phyloP scores from a whole-genome alignment of 2,113 vertebrate genomes.

The Thamnophis sirtalis region DNA sequence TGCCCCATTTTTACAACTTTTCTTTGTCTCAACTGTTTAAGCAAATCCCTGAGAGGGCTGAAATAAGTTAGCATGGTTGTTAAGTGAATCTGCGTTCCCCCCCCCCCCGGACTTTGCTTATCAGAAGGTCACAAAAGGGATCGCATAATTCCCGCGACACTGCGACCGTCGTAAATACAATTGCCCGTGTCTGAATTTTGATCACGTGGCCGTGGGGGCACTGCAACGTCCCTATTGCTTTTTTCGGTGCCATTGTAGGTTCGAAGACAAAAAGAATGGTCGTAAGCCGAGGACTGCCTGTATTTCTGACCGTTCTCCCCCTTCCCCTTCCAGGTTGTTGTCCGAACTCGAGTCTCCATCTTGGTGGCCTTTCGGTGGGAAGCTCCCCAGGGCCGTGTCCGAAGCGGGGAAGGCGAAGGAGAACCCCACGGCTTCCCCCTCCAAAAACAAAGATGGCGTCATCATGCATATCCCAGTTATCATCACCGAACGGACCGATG shows the following conservation, averaged over 20 bases:
- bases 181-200: background rate
- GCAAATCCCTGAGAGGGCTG: no score
- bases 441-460: conserved; percentile 63
- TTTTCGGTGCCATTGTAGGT: background rate
- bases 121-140: background rate
- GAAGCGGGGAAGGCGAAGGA: conserved; percentile 66
- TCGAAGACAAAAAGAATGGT: background rate
- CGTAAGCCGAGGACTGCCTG: background rate
- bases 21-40: no score
- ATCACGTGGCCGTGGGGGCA: background rate
- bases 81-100: background rate
- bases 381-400: conserved; percentile 73
- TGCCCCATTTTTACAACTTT: background rate
- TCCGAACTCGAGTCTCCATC: conserved; percentile 86
- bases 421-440: background rate
- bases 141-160: no score
- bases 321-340: conserved; percentile 70
- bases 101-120: no score
- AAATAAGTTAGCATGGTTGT: background rate
- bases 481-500: conserved; percentile 70
- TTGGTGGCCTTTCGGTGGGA: conserved; percentile 92
- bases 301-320: background rate
- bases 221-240: background rate
- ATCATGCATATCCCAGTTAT: conserved; percentile 79
- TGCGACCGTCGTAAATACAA: background rate